Conservation (phyloP, 2,797 vertebrate genomes). For the Macropodus opercularis region DNA sequence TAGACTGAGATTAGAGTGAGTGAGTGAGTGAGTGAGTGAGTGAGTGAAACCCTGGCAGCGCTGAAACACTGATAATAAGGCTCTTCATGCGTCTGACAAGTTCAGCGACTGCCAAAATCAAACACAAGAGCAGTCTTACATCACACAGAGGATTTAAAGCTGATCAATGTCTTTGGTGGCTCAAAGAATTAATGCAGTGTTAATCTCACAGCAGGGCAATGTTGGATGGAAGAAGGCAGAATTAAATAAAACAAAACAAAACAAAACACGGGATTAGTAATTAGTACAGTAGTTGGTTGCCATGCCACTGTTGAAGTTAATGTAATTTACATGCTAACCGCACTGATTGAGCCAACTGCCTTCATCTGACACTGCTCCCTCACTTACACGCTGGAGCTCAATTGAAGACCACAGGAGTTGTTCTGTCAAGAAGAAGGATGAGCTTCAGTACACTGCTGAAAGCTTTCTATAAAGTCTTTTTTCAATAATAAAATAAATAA, state of each 20-base stretch:
- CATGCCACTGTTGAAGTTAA: neutral
- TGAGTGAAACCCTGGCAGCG: constrained; percentile 1
- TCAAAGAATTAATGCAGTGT: neutral
- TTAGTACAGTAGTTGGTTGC: too few species aligned
- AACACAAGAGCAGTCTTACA: constrained; percentile 9
- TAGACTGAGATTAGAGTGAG: neutral
- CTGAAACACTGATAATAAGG: constrained; percentile 35
- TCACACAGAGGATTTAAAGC: neutral
- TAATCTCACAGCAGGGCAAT: neutral
- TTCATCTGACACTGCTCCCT: too few species aligned
- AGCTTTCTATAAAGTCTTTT: constrained; percentile 9
- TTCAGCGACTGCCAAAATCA: constrained; percentile 36
- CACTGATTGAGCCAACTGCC: too few species aligned
- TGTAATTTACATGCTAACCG: too few species aligned
- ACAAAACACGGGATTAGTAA: too few species aligned
- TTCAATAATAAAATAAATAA: too few species aligned
- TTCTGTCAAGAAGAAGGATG: too few species aligned
- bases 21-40: too few species aligned
- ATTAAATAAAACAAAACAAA: too few species aligned
- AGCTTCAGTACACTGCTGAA: neutral
- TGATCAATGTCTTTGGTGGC: neutral
- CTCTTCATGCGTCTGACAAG: constrained; percentile 26
- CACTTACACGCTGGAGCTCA: too few species aligned
- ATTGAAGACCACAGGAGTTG: too few species aligned
- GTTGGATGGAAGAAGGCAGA: fast-evolving